These are phyloP conservation scores for Corythoichthys haematopterus DNA, from an alignment of 2,113 vertebrate genomes.

Conservation along the genomic window DNA sequence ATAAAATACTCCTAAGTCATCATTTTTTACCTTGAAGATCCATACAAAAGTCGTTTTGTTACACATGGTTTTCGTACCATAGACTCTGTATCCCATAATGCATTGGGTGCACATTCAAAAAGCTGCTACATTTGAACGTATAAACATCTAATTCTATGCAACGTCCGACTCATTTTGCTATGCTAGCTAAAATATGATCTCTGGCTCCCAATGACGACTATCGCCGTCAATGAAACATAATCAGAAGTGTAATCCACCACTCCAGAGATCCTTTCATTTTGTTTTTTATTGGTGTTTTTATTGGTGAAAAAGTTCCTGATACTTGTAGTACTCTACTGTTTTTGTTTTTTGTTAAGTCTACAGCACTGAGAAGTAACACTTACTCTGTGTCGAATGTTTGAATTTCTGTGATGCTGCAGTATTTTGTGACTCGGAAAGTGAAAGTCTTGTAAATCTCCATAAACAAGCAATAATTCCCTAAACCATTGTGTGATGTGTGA, in stretches of 20 bases:
- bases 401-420: not conserved
- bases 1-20: too few species aligned
- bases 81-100: too few species aligned
- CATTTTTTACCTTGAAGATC: too few species aligned
- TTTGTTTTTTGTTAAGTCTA: not conserved
- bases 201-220: not conserved
- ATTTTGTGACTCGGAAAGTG: slow-evolving; percentile 11
- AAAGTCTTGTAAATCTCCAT: not conserved
- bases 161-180: too few species aligned
- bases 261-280: not conserved
- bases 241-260: too few species aligned
- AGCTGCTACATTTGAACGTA: too few species aligned
- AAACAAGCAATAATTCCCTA: not conserved
- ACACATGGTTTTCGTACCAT: too few species aligned
- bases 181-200: not conserved
- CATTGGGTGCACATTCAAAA: too few species aligned
- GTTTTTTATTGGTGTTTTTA: not conserved
- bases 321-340: not conserved
- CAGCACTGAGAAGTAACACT: not conserved
- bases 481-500: not conserved
- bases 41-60: too few species aligned
- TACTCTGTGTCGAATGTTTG: not conserved
- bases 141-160: too few species aligned
- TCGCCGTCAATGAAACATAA: too few species aligned
- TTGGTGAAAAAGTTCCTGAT: not conserved